Percentiles rank a stretch among this genome's conserved stretches.
Evolutionary conservation across 1,140 invertebrate genomes (phyloP).

Genomic region (Diorhabda elongata): DNA sequence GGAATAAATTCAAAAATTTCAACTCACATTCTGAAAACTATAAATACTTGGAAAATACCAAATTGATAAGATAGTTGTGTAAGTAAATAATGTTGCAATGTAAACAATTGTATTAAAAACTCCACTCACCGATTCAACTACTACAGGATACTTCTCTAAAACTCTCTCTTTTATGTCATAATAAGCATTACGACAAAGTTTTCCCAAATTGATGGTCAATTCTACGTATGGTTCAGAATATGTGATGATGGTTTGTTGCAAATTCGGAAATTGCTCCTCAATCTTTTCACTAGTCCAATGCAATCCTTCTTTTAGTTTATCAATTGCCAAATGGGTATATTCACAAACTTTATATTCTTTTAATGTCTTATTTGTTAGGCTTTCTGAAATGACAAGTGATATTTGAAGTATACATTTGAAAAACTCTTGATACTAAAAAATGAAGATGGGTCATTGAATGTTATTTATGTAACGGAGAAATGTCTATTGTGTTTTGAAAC

Average conservation of each 20-base stretch:
- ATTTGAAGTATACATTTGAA: not conserved
- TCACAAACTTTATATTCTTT: constrained; percentile 46
- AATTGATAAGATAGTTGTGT: too few species aligned
- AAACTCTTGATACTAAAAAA: too few species aligned
- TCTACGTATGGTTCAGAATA: constrained; percentile 57
- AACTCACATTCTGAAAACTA: too few species aligned
- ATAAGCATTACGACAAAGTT: constrained; percentile 55
- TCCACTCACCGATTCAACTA: constrained; percentile 56
- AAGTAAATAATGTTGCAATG: too few species aligned
- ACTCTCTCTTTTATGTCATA: constrained; percentile 53
- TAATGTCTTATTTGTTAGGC: constrained; percentile 4
- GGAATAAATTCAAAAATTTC: too few species aligned
- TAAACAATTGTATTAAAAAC: too few species aligned
- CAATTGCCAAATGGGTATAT: constrained; percentile 53
- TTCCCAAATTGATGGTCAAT: constrained; percentile 54
- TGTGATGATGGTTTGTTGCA: constrained; percentile 55
- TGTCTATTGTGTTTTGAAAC: too few species aligned
- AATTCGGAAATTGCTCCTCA: constrained; percentile 62
- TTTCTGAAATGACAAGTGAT: constrained; percentile 15
- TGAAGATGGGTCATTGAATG: too few species aligned
- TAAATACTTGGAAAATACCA: too few species aligned
- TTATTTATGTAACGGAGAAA: too few species aligned
- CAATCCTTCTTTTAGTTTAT: constrained; percentile 52
- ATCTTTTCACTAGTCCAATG: constrained; percentile 46
- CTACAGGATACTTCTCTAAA: constrained; percentile 58